These are phyloP conservation scores for Drosophila prosaltans DNA, from an alignment of 1,140 invertebrate genomes.

Conservation along the genomic window DNA sequence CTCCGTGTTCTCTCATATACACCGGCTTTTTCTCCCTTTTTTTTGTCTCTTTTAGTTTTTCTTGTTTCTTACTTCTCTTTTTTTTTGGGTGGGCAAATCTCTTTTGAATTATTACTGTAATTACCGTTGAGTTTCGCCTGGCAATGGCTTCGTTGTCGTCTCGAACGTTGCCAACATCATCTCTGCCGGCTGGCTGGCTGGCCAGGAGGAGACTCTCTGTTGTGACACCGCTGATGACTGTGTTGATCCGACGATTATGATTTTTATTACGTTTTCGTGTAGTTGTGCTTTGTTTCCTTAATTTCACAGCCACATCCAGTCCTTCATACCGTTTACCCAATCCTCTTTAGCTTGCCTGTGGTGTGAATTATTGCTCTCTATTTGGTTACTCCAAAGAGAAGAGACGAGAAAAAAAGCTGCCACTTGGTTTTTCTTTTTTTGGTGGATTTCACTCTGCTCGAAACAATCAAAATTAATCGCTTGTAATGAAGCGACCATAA, in stretches of 20 bases:
- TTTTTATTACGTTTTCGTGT: slow-evolving; percentile 82
- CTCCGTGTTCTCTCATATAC: slow-evolving; percentile 46
- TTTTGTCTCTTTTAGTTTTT: slow-evolving; percentile 21
- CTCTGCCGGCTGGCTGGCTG: slow-evolving; percentile 8
- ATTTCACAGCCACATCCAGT: slow-evolving; percentile 53
- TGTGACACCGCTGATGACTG: slow-evolving; percentile 82
- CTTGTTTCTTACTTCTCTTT: slow-evolving; percentile 24
- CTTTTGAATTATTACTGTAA: slow-evolving; percentile 83
- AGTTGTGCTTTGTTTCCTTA: slow-evolving; percentile 79
- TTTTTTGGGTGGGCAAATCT: slow-evolving; percentile 69
- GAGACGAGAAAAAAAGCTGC: slow-evolving; percentile 1
- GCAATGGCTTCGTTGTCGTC: slow-evolving; percentile 54
- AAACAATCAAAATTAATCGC: slow-evolving; percentile 77
- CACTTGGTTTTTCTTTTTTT: slow-evolving; percentile 24
- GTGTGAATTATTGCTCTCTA: slow-evolving; percentile 68
- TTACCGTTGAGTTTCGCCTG: slow-evolving; percentile 75
- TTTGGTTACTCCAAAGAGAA: slow-evolving; percentile 22
- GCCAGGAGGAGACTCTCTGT: slow-evolving; percentile 54
- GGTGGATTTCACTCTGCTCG: slow-evolving; percentile 17
- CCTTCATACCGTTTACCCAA: slow-evolving; percentile 11
- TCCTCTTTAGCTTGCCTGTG: slow-evolving; percentile 45
- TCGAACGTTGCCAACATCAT: slow-evolving; percentile 22
- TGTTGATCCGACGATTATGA: slow-evolving; percentile 83
- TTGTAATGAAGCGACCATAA: slow-evolving; percentile 69
- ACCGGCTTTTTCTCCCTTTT: not conserved